Evolutionary conservation across 2,797 vertebrate genomes (phyloP), one percentile per base, ranked within the genome.

Genomic region (Vultur gryphus): DNA sequence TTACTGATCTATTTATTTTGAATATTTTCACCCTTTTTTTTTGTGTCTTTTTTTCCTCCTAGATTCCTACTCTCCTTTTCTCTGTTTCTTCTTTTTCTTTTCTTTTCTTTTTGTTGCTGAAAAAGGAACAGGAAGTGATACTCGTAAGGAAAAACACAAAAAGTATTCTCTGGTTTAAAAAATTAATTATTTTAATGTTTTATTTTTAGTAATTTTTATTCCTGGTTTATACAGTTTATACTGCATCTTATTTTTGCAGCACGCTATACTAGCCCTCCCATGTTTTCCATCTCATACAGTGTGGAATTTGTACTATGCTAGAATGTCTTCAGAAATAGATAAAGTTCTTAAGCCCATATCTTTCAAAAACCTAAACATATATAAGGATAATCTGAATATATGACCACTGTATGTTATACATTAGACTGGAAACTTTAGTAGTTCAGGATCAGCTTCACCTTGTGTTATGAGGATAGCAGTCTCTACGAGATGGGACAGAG

Each of bases 241-340:
- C 3, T n/a, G 2, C 3, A 54, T 26, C 12, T 49, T 65, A 41
- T 28, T 87, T 92, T 73, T 95, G 15, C 24, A 49, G 44, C 20
- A 90, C 51, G 20, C 4, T 83, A 9, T 35, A 39, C 8, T 64
- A 46, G 29, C 6, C 31, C 11, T 76, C 46, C 8, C 18, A 29
- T 0, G 3, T 70, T 64, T 82, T 71, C 64, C 9, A 0, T 41
- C 6, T 66, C 12, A 51, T 33, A 17, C 2, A 1, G 4, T 31
- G 7, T 52, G 52, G 11, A 67, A 37, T 72, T 72, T 65, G 57
- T 80, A 25, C 29, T 69, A 13, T 69, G 19, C 16, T 51, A 48
- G 14, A 89, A 69, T 31, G 13, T 39, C 31, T 66, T 84, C 57
- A 55, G 31, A 84, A 93, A 75, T 6, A 78, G 20, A 70, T 31